A percentile compares a stretch with the other conserved stretches of the same genome.
Evolutionary conservation across 2,113 vertebrate species (phyloP).

Genomic region (Silurus glanis): DNA sequence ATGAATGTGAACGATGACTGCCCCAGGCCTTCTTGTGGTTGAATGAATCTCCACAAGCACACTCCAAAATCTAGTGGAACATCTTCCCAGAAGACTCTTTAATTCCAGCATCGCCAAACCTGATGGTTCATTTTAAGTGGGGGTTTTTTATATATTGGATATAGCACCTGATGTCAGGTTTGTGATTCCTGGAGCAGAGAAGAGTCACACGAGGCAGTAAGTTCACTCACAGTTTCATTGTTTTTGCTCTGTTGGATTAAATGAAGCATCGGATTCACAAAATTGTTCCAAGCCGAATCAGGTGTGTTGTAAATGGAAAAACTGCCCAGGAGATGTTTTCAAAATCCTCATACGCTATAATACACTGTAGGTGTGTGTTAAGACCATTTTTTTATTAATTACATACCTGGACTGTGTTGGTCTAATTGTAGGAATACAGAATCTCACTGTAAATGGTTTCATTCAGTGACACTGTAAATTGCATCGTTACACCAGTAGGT

Average conservation of each 20-base stretch:
- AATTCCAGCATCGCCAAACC: neutral
- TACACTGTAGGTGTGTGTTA: neutral
- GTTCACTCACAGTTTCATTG: neutral
- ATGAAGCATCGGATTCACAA: too few relatives aligned
- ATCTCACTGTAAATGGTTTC: neutral
- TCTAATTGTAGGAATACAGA: neutral
- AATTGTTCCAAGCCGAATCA: neutral
- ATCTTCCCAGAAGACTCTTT: too few relatives aligned
- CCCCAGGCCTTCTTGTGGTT: too few relatives aligned
- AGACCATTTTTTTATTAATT: neutral
- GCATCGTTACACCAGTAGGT: too few relatives aligned
- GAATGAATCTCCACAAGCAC: too few relatives aligned
- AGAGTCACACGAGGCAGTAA: neutral
- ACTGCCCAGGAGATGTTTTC: neutral
- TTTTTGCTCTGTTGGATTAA: neutral
- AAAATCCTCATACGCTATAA: neutral
- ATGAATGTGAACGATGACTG: too few relatives aligned
- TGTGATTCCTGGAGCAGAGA: neutral
- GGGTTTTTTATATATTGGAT: too few relatives aligned
- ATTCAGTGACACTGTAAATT: too few relatives aligned
- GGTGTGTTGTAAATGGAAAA: neutral
- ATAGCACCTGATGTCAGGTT: neutral
- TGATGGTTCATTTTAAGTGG: neutral
- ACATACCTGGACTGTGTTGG: neutral
- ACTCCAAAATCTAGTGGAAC: too few relatives aligned